Conservation (phyloP, 2,888 invertebrate genomes). For the Meandrusa payeni region DNA sequence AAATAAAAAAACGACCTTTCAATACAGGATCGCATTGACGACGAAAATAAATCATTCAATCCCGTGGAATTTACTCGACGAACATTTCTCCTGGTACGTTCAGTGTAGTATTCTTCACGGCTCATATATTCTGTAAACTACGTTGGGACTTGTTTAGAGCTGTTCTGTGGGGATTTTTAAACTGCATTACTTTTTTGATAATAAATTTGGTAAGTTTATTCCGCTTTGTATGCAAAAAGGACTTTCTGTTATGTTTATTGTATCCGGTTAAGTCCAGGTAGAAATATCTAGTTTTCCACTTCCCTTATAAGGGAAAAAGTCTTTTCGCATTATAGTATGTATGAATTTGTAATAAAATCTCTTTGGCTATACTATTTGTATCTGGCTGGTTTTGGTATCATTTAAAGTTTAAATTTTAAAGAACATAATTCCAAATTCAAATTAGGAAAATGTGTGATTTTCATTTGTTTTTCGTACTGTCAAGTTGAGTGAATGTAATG, state of each 20-base stretch:
- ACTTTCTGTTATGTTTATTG: slow-evolving; percentile 7
- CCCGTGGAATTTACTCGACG: slow-evolving; percentile 41
- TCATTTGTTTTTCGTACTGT: no score
- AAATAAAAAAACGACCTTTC: slow-evolving; percentile 51
- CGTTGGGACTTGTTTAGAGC: slow-evolving; percentile 11
- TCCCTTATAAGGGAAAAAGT: no score
- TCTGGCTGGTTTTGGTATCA: no score
- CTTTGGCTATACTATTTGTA: no score
- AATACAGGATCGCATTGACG: slow-evolving; percentile 37
- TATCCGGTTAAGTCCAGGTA: no score
- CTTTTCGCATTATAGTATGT: no score
- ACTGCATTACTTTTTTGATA: slow-evolving; percentile 6
- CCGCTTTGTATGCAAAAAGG: slow-evolving; percentile 1
- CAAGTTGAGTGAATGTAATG: no score
- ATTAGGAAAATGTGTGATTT: no score
- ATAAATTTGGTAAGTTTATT: slow-evolving; percentile 8
- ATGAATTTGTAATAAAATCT: no score
- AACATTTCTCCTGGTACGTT: slow-evolving; percentile 13
- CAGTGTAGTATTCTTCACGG: slow-evolving; percentile 13
- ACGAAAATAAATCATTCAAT: slow-evolving; percentile 68
- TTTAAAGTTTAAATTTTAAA: no score
- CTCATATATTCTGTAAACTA: slow-evolving; percentile 14
- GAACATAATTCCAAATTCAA: no score
- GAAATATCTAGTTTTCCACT: no score
- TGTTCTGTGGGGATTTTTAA: slow-evolving; percentile 9